Conservation (phyloP, 2,113 vertebrate species). For the Scartelaos histophorus region DNA sequence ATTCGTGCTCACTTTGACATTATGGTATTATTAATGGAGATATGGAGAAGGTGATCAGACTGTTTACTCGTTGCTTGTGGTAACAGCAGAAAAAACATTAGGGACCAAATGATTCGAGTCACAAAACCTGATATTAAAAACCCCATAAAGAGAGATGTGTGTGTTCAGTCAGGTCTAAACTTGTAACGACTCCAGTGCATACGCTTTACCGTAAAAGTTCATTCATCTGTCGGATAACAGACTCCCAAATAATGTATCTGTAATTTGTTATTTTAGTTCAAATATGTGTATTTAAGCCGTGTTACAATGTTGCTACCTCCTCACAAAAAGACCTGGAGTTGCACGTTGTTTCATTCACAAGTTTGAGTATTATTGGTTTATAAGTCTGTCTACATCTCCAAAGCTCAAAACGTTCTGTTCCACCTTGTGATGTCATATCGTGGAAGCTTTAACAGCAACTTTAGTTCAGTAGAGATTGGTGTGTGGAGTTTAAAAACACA, state of each 20-base stretch:
- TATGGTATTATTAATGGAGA: conserved; percentile 5
- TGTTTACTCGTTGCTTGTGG: background rate
- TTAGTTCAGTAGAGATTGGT: too few species aligned
- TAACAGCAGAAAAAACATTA: background rate
- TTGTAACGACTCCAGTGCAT: conserved; percentile 2
- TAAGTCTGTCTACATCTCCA: too few species aligned
- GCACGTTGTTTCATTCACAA: too few species aligned
- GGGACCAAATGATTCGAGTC: background rate
- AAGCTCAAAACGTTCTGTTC: too few species aligned
- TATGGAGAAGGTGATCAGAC: background rate
- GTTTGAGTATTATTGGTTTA: too few species aligned
- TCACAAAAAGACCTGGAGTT: too few species aligned
- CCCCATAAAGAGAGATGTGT: conserved; percentile 1
- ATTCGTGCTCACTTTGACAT: background rate
- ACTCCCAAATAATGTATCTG: background rate
- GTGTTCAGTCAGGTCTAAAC: conserved; percentile 16
- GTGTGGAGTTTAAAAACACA: too few species aligned
- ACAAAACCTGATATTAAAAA: background rate
- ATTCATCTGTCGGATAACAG: background rate
- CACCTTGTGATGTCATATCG: too few species aligned
- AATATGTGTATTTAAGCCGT: too few species aligned
- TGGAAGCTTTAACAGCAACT: too few species aligned
- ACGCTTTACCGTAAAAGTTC: background rate
- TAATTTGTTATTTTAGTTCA: too few species aligned
- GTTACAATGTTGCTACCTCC: too few species aligned